These are phyloP conservation scores for Campylomormyrus numenius DNA, from an alignment of 2,113 vertebrate species.

Conservation along the genomic window DNA sequence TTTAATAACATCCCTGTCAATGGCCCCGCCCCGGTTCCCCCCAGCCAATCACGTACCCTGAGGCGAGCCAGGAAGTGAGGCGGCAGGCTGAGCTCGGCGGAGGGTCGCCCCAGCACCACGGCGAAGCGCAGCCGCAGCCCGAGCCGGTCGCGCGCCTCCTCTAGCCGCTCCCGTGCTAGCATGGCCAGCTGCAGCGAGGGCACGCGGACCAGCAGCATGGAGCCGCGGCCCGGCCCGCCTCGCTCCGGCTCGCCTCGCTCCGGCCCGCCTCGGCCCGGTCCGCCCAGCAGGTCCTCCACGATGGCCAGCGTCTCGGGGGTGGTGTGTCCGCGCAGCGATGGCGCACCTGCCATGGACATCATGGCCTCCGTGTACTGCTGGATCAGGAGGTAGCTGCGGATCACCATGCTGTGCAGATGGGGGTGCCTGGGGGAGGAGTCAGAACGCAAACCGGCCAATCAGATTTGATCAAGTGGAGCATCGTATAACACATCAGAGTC, in stretches of 20 bases:
- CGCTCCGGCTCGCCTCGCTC: conserved; percentile 45
- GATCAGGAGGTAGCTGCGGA: conserved; percentile 95
- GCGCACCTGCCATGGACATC: conserved; percentile 86
- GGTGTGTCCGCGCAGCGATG: conserved; percentile 83
- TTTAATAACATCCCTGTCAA: neutral
- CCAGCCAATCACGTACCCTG: conserved; percentile 71
- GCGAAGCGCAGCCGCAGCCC: conserved; percentile 89
- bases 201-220: conserved; percentile 92
- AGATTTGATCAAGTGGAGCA: neutral
- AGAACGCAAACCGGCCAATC: neutral
- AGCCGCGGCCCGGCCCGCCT: conserved; percentile 66
- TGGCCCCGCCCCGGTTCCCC: conserved; percentile 23
- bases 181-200: conserved; percentile 93
- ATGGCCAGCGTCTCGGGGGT: conserved; percentile 92
- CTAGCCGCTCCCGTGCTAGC: conserved; percentile 83
- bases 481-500: neutral
- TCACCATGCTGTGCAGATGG: conserved; percentile 93
- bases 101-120: conserved; percentile 83
- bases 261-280: conserved; percentile 41
- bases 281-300: conserved; percentile 88
- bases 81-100: conserved; percentile 70
- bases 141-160: conserved; percentile 86
- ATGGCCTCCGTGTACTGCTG: conserved; percentile 96
- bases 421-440: conserved; percentile 68
- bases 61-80: conserved; percentile 76